Evolutionary conservation across 2,113 vertebrate genomes (phyloP).

Genomic region (Melanerpes aurifrons): DNA sequence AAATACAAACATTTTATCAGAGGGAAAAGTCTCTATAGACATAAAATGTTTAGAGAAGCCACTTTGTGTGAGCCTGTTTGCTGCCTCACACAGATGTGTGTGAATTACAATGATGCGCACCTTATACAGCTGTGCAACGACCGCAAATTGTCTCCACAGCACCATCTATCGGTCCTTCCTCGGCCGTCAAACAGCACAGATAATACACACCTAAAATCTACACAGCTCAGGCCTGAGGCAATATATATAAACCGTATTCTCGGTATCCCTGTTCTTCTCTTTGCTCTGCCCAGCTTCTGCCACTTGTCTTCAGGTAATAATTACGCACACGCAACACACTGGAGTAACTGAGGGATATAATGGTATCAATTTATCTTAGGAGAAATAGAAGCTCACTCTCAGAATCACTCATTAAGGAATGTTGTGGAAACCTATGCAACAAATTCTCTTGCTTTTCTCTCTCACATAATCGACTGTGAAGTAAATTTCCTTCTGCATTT

Average conservation of each 20-base stretch:
- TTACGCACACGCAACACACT: background rate
- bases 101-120: background rate
- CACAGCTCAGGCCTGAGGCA: background rate
- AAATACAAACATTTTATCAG: conserved; percentile 50
- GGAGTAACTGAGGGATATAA: background rate
- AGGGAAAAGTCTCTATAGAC: background rate
- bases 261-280: accelerated
- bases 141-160: conserved; percentile 53
- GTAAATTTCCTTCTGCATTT: background rate
- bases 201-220: background rate
- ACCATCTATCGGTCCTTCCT: conserved; percentile 21
- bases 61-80: background rate
- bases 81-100: accelerated
- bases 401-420: background rate
- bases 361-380: background rate
- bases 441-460: background rate
- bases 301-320: background rate
- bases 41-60: background rate
- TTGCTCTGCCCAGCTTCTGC: background rate
- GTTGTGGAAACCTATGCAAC: background rate
- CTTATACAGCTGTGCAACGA: background rate
- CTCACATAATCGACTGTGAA: background rate
- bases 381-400: background rate
- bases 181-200: background rate
- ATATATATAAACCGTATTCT: accelerated